Evolutionary conservation across 2,888 invertebrate species (phyloP), one percentile per base, ranked within the genome.

Genomic region (Synanthedon tipuliformis): DNA sequence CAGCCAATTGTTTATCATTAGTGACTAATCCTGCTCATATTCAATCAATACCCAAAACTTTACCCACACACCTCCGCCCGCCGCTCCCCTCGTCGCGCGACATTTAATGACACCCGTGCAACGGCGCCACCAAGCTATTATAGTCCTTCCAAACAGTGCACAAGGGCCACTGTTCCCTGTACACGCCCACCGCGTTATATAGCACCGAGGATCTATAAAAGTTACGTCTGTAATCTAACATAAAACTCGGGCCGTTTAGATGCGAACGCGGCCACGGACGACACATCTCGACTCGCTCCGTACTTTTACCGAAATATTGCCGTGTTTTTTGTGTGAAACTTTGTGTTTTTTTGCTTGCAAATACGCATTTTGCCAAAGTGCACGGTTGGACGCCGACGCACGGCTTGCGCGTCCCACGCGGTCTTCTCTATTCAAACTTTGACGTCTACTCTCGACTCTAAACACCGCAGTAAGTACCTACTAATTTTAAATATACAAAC

Each of bases 151-250:
- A 59, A 59, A 67, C 59, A 69, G 63, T 61, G 62, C 68, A 63
- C 70, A 86, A 78, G 71, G 80, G 71, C 75, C 69, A 82, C 66
- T 75, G 72, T 85, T 73, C 78, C 73, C 69, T 75, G 75, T 69
- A 75, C 72, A 69, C 76, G 73, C 76, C 81, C 81, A 81, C 83
- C 84, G 81, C 85, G 87, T 86, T 87, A 87, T 87, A 87, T 87
- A 87, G 87, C 86, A 86, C 86, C 84, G 86, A 87, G 86, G 87
- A 87, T 87, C 87, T 87, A 87, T 87, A 87, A 87, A 87, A 87
- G 86, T 87, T 86, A 87, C 86, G 87, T 87, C 86, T 87, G 87
- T 87, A 87, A 87, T 87, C 87, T 87, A 86, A 87, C 87, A 87
- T 87, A 87, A 87, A 87, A 87, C 85, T 86, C 86, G 83, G 86